A percentile compares a stretch with the other conserved stretches of the same genome.
Conservation (phyloP, 1,140 invertebrate genomes). For the Hyles vespertilio region DNA sequence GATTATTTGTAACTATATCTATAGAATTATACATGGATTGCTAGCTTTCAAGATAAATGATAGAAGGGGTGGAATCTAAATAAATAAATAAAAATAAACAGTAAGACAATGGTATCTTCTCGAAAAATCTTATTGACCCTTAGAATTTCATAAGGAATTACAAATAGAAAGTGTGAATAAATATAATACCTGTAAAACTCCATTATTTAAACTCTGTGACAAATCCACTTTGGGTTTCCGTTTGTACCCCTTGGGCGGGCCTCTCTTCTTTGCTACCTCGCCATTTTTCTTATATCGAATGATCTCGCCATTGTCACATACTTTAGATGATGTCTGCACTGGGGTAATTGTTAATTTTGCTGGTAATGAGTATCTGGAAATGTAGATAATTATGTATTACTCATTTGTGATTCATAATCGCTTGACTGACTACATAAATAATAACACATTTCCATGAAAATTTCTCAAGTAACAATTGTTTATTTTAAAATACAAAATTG, state of each 20-base stretch:
- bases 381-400: neutral
- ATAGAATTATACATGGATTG: neutral
- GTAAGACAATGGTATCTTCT: too few relatives aligned
- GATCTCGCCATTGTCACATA: conserved; percentile 38
- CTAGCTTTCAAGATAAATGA: neutral
- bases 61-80: neutral
- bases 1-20: neutral
- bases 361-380: conserved; percentile 47
- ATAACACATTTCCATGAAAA: too few relatives aligned
- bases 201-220: conserved; percentile 52
- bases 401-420: too few relatives aligned
- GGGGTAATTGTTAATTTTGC: conserved; percentile 60
- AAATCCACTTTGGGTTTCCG: conserved; percentile 55
- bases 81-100: too few relatives aligned
- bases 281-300: conserved; percentile 67
- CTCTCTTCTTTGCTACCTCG: conserved; percentile 61
- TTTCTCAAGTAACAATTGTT: too few relatives aligned
- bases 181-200: conserved; percentile 42
- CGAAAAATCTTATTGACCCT: too few relatives aligned
- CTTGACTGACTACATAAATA: too few relatives aligned
- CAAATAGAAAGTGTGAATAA: neutral
- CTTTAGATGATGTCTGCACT: conserved; percentile 30
- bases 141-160: too few relatives aligned
- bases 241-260: conserved; percentile 63
- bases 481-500: too few relatives aligned